Conservation (phyloP, 2,113 vertebrate genomes). For the Malurus cyaneus region DNA sequence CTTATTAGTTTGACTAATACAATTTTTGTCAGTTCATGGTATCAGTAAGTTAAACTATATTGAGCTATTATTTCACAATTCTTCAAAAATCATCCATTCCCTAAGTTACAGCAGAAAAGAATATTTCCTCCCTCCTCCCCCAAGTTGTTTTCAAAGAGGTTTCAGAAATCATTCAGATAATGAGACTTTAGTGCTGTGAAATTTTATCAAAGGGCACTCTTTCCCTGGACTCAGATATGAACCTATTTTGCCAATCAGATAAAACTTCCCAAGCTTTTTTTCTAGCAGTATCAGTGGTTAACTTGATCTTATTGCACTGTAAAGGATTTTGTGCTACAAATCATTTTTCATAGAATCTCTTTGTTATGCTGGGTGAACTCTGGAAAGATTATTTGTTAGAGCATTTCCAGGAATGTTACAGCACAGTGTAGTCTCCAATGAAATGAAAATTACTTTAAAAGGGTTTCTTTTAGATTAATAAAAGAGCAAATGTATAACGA, state of each 20-base stretch:
- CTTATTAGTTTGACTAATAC: not conserved
- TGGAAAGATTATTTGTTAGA: slow-evolving; percentile 53
- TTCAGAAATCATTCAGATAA: slow-evolving; percentile 67
- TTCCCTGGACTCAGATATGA: slow-evolving; percentile 62
- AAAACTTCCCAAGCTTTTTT: slow-evolving; percentile 65
- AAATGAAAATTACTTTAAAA: slow-evolving; percentile 39
- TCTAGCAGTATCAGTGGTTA: slow-evolving; percentile 57
- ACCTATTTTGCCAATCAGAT: slow-evolving; percentile 74
- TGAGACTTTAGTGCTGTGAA: slow-evolving; percentile 66
- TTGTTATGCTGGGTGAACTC: slow-evolving; percentile 62
- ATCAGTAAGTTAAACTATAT: slow-evolving; percentile 4
- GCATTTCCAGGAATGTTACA: slow-evolving; percentile 19
- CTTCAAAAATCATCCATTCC: slow-evolving; percentile 6
- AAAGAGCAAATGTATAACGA: not conserved
- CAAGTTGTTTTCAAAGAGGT: slow-evolving; percentile 56
- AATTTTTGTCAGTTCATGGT: not conserved
- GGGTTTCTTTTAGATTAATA: not conserved
- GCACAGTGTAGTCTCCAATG: not conserved
- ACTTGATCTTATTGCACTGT: slow-evolving; percentile 65
- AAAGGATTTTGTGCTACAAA: slow-evolving; percentile 68
- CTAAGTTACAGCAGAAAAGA: not conserved
- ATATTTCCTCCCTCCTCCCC: not conserved
- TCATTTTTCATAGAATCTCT: slow-evolving; percentile 70
- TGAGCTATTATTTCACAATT: slow-evolving; percentile 3
- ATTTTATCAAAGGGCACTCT: slow-evolving; percentile 72